A percentile compares a stretch with the other conserved stretches of the same genome.
These are phyloP conservation scores for Novumbra hubbsi DNA, from an alignment of 2,797 vertebrate species.

Conservation along the genomic window DNA sequence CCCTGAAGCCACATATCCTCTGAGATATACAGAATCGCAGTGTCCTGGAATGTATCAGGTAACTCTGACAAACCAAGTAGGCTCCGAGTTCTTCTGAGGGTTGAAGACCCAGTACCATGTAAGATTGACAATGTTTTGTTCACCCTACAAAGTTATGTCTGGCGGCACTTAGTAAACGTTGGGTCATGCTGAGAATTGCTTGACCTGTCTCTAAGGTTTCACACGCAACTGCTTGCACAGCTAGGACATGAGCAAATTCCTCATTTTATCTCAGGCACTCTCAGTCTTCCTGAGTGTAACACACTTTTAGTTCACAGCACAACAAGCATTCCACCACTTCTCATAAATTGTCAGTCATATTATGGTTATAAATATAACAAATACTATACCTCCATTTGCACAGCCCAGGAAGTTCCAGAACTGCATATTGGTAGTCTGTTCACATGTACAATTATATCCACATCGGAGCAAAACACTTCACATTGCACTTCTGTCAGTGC, in stretches of 20 bases:
- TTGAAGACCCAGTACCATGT: not conserved
- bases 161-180: not conserved
- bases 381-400: constrained; percentile 78
- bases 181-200: no score
- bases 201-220: not conserved
- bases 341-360: not conserved
- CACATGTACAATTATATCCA: constrained; percentile 28
- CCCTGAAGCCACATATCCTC: constrained; percentile 1
- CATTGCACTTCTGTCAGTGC: constrained; percentile 63
- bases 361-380: constrained; percentile 31
- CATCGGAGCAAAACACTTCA: constrained; percentile 61
- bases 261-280: not conserved
- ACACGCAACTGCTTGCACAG: constrained; percentile 7
- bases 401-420: constrained; percentile 80
- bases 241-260: not conserved
- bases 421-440: constrained; percentile 68
- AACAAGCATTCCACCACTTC: not conserved
- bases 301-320: not conserved
- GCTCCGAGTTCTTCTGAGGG: not conserved
- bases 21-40: not conserved
- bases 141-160: not conserved
- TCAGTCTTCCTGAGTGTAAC: not conserved
- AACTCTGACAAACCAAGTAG: constrained; percentile 1
- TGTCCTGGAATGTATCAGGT: constrained; percentile 12
- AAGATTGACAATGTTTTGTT: not conserved